phyloP scores from a whole-genome alignment of 2,797 vertebrate genomes.

The Chloroceryle amazona region DNA sequence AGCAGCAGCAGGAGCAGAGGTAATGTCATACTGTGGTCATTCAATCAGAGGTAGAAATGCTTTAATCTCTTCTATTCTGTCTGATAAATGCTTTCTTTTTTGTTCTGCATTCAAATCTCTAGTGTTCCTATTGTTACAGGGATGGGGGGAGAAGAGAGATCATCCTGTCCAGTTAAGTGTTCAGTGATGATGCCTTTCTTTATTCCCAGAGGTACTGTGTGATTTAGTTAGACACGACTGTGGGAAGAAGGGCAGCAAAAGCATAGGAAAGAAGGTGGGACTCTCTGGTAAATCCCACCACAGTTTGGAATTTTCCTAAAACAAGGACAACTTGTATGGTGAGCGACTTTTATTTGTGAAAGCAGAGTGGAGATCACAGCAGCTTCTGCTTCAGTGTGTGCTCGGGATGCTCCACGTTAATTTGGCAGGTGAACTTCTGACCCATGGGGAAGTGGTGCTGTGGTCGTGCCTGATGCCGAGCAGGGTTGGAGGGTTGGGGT shows the following conservation, averaged over 20 bases:
- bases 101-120: slow-evolving; percentile 64
- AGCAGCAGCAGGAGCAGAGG: slow-evolving; percentile 50
- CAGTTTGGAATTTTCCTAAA: not conserved
- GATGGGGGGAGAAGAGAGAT: slow-evolving; percentile 19
- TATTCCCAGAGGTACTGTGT: slow-evolving; percentile 1
- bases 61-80: slow-evolving; percentile 18
- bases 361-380: not conserved
- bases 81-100: slow-evolving; percentile 32
- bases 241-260: slow-evolving; percentile 10
- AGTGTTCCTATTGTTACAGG: slow-evolving; percentile 49
- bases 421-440: not conserved
- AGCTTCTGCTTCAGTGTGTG: not conserved
- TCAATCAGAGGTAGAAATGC: slow-evolving; percentile 25
- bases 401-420: not conserved
- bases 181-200: slow-evolving; percentile 49
- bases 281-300: not conserved
- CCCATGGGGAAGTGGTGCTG: not conserved
- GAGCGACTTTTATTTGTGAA: not conserved
- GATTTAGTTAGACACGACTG: not conserved
- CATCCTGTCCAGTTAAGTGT: slow-evolving; percentile 46
- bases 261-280: not conserved
- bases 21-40: slow-evolving; percentile 16
- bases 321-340: not conserved
- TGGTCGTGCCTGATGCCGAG: not conserved
- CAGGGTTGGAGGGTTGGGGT: not conserved